Base-by-base conservation (phyloP, 2,888 invertebrate genomes). In the Galerucella nymphaeae region DNA sequence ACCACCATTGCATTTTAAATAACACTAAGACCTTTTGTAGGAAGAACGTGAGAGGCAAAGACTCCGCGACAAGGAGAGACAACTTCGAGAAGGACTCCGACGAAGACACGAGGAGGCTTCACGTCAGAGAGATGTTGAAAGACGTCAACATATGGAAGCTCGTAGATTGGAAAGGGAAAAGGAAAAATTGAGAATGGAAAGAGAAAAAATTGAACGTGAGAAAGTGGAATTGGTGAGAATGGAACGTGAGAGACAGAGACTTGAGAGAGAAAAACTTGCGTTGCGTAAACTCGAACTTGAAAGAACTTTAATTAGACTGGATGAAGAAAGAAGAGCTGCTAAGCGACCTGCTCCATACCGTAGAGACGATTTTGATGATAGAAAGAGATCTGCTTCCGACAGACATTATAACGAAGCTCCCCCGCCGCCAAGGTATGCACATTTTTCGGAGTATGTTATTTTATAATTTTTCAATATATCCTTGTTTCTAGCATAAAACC, bases 131-230 rank as follows among this genome's bases (percentile, higher is more conserved):
- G 95, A 82, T 42, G 77, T 82, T 16, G 95, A 96, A 83, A 89
- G 95, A 3, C 90, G 94, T 11, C 95, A 96, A 84, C 91, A 95
- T 5, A 93, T 94, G 83, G 96, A 97, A 87, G 94, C 96, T 50
- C 90, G 93, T 59, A 91, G 95, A 66, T 89, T 96, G 66, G 93
- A 93, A 74, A 89, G 94, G 65, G 96, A 96, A 85, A 89, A 95
- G 38, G 94, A 95, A 82, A 94, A 94, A 57, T 87, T 96, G 75
- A 90, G 94, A 61, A 87, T 94, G 14, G 97, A 97, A 86, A 90
- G 96, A 23, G 96, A 96, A 81, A 92, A 93, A 79, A 92, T 97
- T 68, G 97, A 97, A 84, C 91, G 94, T 3, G 96, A 96, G 84
- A 95, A 95, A 86, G 93, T 94, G 16, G 96, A 97, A 83, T 85